These are phyloP conservation scores for Micronycteris hirsuta DNA, from an alignment of 2,113 vertebrate genomes.

Conservation along the genomic window DNA sequence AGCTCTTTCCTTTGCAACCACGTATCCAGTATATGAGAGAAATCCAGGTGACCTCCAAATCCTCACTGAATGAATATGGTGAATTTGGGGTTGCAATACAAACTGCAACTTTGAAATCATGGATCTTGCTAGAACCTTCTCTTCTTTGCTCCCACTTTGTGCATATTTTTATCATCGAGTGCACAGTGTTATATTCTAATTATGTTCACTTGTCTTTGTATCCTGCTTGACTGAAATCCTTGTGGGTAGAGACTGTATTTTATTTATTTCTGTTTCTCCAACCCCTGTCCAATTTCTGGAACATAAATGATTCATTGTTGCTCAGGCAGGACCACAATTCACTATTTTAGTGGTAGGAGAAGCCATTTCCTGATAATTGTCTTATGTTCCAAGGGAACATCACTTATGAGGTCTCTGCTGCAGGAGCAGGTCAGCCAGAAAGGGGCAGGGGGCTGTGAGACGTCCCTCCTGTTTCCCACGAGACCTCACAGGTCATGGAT, in stretches of 20 bases:
- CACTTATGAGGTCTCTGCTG: neutral
- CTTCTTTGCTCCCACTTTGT: neutral
- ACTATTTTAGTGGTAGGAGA: neutral
- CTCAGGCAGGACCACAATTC: neutral
- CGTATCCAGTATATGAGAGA: neutral
- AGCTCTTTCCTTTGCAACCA: neutral
- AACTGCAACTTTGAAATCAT: neutral
- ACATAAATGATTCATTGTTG: neutral
- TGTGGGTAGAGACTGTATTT: neutral
- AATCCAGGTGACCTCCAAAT: neutral
- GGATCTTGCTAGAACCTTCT: neutral
- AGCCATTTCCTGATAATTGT: neutral
- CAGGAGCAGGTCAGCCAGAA: neutral
- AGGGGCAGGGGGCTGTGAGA: neutral
- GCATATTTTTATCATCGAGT: conserved; percentile 18
- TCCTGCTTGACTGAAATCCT: neutral
- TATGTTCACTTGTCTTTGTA: conserved; percentile 6
- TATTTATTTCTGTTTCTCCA: conserved; percentile 30
- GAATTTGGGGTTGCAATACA: neutral
- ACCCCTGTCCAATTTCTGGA: neutral
- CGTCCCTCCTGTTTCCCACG: neutral
- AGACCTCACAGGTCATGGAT: neutral
- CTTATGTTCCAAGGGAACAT: neutral
- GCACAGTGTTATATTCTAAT: neutral
- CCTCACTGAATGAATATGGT: neutral